These are phyloP conservation scores for Drosophila gunungcola DNA, from an alignment of 1,140 invertebrate genomes.

Conservation along the genomic window DNA sequence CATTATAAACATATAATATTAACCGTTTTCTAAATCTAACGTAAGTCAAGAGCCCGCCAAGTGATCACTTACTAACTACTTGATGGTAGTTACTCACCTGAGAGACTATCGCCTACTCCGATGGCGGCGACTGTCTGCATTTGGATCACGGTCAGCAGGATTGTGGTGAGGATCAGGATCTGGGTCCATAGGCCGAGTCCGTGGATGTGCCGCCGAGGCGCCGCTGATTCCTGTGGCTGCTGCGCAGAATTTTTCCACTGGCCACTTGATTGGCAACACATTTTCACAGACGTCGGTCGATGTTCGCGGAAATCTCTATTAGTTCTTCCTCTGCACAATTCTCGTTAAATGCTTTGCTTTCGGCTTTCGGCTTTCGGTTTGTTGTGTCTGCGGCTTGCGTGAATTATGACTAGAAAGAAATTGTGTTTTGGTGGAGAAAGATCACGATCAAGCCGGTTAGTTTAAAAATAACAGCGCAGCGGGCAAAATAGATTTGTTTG, in stretches of 20 bases:
- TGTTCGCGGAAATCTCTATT: constrained; percentile 72
- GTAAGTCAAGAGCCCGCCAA: constrained; percentile 4
- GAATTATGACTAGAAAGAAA: constrained; percentile 67
- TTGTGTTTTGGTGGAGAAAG: constrained; percentile 47
- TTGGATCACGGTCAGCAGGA: constrained; percentile 54
- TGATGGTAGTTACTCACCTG: constrained; percentile 54
- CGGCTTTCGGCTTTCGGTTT: constrained; percentile 13
- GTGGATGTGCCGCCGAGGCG: constrained; percentile 15
- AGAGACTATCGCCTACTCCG: constrained; percentile 45
- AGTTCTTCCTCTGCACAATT: constrained; percentile 38
- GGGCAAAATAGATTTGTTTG: constrained; percentile 68
- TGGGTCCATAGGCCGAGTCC: background rate
- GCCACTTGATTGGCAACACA: constrained; percentile 75
- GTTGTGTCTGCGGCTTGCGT: constrained; percentile 33
- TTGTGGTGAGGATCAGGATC: constrained; percentile 28
- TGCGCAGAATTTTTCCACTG: constrained; percentile 65
- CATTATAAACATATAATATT: too few species aligned
- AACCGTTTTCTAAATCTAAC: too few species aligned
- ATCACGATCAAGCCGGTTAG: constrained; percentile 70
- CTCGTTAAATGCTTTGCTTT: constrained; percentile 31
- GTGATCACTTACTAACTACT: constrained; percentile 3
- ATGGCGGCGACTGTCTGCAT: constrained; percentile 23
- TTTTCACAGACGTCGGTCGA: constrained; percentile 68
- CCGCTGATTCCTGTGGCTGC: constrained; percentile 31
- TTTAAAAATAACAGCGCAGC: constrained; percentile 69